These are phyloP conservation scores for Grammomys dolichurus DNA, from an alignment of 2,113 vertebrate genomes.

Conservation along the genomic window DNA sequence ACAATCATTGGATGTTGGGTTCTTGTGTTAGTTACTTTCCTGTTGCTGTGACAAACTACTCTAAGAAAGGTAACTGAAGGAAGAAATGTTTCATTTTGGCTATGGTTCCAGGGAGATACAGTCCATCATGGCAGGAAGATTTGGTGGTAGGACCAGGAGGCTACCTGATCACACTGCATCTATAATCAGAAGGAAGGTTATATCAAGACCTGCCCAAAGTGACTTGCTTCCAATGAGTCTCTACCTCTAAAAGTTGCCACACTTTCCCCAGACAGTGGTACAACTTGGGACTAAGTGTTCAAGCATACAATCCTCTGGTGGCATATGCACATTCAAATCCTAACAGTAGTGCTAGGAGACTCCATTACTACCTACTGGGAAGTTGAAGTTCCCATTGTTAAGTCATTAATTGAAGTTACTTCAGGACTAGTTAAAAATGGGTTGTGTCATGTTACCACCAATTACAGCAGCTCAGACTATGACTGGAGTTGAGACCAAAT, in stretches of 20 bases:
- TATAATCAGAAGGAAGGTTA: background rate
- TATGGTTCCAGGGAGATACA: background rate
- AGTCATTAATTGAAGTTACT: too few relatives aligned
- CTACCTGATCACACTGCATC: background rate
- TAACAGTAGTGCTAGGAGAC: background rate
- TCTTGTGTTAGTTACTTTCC: background rate
- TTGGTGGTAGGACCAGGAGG: background rate
- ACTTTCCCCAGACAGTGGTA: background rate
- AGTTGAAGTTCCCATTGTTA: background rate
- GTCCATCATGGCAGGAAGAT: background rate
- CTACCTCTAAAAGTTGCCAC: background rate
- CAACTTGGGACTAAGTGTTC: background rate
- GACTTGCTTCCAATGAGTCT: background rate
- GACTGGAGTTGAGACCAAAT: background rate
- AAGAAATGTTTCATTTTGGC: background rate
- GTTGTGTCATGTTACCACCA: background rate
- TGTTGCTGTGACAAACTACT: background rate
- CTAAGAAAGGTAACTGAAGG: background rate
- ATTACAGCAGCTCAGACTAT: background rate
- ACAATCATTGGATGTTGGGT: background rate
- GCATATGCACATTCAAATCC: background rate
- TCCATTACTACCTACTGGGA: background rate
- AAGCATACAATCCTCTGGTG: background rate
- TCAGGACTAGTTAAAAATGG: background rate
- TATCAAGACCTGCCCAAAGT: too few relatives aligned